Conservation (phyloP, 2,113 vertebrate genomes). For the Xenopus laevis region DNA sequence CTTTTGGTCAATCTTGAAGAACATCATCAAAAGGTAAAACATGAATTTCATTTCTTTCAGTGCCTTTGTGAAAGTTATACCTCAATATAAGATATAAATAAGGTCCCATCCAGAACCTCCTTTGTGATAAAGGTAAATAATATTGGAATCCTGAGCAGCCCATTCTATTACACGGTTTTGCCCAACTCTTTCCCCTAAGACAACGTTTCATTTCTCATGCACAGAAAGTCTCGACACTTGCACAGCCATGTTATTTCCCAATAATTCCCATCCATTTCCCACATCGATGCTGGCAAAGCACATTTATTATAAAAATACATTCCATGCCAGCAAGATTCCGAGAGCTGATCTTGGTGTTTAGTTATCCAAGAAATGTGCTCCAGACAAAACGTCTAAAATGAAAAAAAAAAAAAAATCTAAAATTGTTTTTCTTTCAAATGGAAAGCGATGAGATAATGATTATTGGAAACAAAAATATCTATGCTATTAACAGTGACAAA, state of each 20-base stretch:
- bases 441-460: conserved; percentile 9
- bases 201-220: background rate
- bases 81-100: no score
- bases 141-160: no score
- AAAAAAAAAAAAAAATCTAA: background rate
- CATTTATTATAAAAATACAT: conserved; percentile 29
- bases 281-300: conserved; percentile 28
- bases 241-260: conserved; percentile 4
- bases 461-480: conserved; percentile 18
- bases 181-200: background rate
- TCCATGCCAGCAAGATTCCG: conserved; percentile 22
- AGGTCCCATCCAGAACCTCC: no score
- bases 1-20: no score
- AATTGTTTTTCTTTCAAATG: conserved; percentile 19
- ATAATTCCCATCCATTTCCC: conserved; percentile 29
- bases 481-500: conserved; percentile 17
- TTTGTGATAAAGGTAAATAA: no score
- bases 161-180: background rate
- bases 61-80: no score
- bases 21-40: no score
- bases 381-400: conserved; percentile 19
- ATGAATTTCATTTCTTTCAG: no score
- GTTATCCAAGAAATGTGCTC: conserved; percentile 18
- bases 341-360: conserved; percentile 20
- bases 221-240: background rate